phyloP scores from a whole-genome alignment of 2,113 vertebrate species.

The Xiphias gladius region DNA sequence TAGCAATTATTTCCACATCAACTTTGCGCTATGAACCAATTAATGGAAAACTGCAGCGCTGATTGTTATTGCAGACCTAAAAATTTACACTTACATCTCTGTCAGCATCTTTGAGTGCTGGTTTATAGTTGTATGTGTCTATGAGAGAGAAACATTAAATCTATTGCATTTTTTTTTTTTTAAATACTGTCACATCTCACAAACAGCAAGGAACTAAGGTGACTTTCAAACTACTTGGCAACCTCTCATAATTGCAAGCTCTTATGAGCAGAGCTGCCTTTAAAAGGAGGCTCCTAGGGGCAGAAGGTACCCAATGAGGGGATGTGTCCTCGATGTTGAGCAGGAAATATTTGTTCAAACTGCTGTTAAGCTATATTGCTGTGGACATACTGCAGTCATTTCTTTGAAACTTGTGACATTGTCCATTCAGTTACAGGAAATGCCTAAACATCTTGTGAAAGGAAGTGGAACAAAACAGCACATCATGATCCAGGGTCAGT shows the following conservation, averaged over 20 bases:
- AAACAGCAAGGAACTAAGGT: slow-evolving; percentile 73
- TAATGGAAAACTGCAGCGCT: slow-evolving; percentile 15
- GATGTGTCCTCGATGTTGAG: slow-evolving; percentile 64
- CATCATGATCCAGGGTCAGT: slow-evolving; percentile 44
- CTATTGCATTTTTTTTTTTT: slow-evolving; percentile 32
- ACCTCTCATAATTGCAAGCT: slow-evolving; percentile 72
- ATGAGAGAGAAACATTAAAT: slow-evolving; percentile 31
- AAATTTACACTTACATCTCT: slow-evolving; percentile 2
- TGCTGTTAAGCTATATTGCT: slow-evolving; percentile 59
- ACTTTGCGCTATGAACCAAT: slow-evolving; percentile 34
- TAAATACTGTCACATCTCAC: slow-evolving; percentile 54
- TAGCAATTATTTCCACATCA: slow-evolving; percentile 29
- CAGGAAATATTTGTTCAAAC: slow-evolving; percentile 67
- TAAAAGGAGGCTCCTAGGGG: slow-evolving; percentile 65
- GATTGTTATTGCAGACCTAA: slow-evolving; percentile 32
- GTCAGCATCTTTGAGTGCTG: slow-evolving; percentile 18
- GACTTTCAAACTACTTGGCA: slow-evolving; percentile 83
- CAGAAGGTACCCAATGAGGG: slow-evolving; percentile 59
- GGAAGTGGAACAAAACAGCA: slow-evolving; percentile 60
- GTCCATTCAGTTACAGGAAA: slow-evolving; percentile 70
- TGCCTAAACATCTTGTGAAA: slow-evolving; percentile 41
- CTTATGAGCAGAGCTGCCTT: slow-evolving; percentile 75
- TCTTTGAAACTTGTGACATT: slow-evolving; percentile 61
- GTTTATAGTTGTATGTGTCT: slow-evolving; percentile 34
- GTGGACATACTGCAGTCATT: slow-evolving; percentile 59